phyloP scores from a whole-genome alignment of 2,888 invertebrate species.

The Teinopalpus imperialis region DNA sequence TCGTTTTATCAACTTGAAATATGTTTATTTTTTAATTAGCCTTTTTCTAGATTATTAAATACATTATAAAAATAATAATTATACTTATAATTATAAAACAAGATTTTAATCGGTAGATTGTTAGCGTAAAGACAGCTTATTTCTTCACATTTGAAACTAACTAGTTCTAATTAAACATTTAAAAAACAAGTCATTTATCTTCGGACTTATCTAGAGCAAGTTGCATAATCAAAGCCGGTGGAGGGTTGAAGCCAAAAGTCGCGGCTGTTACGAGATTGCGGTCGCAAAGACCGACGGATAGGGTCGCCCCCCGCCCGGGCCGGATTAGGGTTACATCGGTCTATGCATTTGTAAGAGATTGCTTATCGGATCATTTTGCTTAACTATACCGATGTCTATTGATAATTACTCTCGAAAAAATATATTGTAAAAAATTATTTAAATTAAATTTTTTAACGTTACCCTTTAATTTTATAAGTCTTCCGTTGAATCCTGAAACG shows the following conservation, averaged over 20 bases:
- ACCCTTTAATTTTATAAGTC: too few relatives aligned
- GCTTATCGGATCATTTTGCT: constrained; percentile 27
- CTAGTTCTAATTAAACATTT: neutral
- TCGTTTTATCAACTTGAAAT: too few relatives aligned
- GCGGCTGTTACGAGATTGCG: constrained; percentile 48
- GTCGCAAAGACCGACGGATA: constrained; percentile 32
- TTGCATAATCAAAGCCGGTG: constrained; percentile 25
- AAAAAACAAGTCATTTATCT: constrained; percentile 29
- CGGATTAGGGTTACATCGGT: constrained; percentile 31
- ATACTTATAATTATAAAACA: too few relatives aligned
- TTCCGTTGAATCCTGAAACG: too few relatives aligned
- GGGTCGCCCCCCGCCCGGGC: constrained; percentile 40
- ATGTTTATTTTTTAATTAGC: too few relatives aligned
- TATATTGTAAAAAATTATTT: too few relatives aligned
- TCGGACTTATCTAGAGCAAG: constrained; percentile 35
- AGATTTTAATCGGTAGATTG: too few relatives aligned
- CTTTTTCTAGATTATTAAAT: too few relatives aligned
- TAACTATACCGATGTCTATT: constrained; percentile 13
- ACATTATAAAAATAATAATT: too few relatives aligned
- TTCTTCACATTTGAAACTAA: neutral
- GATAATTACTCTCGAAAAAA: too few relatives aligned
- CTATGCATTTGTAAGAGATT: constrained; percentile 35
- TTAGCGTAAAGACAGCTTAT: too few relatives aligned
- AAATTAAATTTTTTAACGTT: too few relatives aligned
- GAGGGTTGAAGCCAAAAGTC: constrained; percentile 49